Evolutionary conservation across 1,140 invertebrate species (phyloP).

Genomic region (Spodoptera frugiperda): DNA sequence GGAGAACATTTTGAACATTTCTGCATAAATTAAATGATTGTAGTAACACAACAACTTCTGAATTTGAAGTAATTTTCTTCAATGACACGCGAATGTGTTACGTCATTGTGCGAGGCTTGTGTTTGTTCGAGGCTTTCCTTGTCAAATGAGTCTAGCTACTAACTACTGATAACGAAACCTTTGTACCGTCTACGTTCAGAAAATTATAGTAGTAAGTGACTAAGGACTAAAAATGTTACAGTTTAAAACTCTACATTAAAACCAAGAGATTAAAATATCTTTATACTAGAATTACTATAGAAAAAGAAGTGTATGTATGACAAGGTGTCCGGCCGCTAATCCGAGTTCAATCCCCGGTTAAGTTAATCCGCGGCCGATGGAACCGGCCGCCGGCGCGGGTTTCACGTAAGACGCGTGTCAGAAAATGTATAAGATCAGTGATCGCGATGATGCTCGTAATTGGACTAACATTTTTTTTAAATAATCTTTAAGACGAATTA

Average conservation of each 20-base stretch:
- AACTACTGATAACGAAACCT: conserved; percentile 18
- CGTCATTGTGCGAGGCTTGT: background rate
- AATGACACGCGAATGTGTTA: conserved; percentile 16
- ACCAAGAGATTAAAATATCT: no score
- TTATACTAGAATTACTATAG: no score
- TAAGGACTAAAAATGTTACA: no score
- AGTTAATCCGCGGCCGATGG: conserved; percentile 45
- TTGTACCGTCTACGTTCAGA: background rate
- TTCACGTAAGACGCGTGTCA: conserved; percentile 48
- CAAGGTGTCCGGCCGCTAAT: background rate
- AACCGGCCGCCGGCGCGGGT: conserved; percentile 33
- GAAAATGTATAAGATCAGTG: conserved; percentile 33
- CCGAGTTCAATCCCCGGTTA: conserved; percentile 24
- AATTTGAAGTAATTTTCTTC: conserved; percentile 7
- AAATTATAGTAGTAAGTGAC: background rate
- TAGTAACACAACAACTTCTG: background rate
- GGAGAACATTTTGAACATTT: conserved; percentile 6
- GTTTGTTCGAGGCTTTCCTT: conserved; percentile 3
- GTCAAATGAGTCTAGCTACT: background rate
- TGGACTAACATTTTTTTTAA: background rate
- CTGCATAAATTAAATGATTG: conserved; percentile 5
- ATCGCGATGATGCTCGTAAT: conserved; percentile 22
- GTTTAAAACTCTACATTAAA: no score
- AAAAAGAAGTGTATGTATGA: background rate
- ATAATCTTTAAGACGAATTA: no score